Percentiles rank a stretch among this genome's conserved stretches.
phyloP scores from a whole-genome alignment of 2,888 invertebrate species.

The Seira musarum region DNA sequence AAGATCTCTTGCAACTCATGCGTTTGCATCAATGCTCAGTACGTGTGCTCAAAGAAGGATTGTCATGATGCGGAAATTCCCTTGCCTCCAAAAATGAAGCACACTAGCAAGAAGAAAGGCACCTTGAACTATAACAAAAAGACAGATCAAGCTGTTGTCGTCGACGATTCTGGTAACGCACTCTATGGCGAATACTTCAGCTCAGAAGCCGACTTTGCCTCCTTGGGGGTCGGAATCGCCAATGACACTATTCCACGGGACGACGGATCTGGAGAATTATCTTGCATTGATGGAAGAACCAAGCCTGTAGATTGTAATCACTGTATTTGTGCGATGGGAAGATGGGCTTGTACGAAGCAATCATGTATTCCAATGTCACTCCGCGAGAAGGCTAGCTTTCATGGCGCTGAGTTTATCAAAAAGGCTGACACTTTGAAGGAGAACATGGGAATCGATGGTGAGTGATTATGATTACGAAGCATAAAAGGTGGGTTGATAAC shows the following conservation, averaged over 20 bases:
- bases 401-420: conserved; percentile 63
- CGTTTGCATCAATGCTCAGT: conserved; percentile 66
- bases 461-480: conserved; percentile 1
- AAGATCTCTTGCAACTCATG: conserved; percentile 61
- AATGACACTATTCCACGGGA: conserved; percentile 25
- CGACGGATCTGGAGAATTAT: conserved; percentile 1
- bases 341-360: conserved; percentile 68
- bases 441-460: conserved; percentile 66
- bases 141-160: conserved; percentile 13
- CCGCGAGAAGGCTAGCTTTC: conserved; percentile 68
- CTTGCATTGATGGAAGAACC: conserved; percentile 63
- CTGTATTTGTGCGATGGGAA: conserved; percentile 66
- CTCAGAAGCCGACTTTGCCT: conserved; percentile 24
- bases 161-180: conserved; percentile 33
- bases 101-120: conserved; percentile 32
- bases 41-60: conserved; percentile 69
- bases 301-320: conserved; percentile 68
- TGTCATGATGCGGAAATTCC: conserved; percentile 64
- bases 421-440: conserved; percentile 65
- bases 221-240: neutral
- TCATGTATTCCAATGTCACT: conserved; percentile 68
- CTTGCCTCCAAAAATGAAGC: conserved; percentile 32
- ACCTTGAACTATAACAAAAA: conserved; percentile 43
- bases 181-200: conserved; percentile 47
- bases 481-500: neutral